Conservation (phyloP, 2,113 vertebrate genomes). For the Podilymbus podiceps region DNA sequence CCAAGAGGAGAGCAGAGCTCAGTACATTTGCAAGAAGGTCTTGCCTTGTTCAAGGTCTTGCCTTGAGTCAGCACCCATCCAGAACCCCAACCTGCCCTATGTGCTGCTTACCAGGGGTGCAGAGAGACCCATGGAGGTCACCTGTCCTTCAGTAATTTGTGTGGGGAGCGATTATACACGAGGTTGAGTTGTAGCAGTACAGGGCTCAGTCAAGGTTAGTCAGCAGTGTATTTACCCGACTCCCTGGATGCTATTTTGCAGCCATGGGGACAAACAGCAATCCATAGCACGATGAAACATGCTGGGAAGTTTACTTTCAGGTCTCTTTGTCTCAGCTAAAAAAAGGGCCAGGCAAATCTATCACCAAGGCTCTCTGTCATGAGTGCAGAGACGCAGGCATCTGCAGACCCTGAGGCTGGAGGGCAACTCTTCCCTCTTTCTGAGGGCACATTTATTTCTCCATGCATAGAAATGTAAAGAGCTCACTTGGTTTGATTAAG, state of each 20-base stretch:
- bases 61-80: background rate
- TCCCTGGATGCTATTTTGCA: background rate
- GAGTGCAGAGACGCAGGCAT: background rate
- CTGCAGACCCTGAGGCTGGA: background rate
- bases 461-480: background rate
- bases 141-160: background rate
- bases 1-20: background rate
- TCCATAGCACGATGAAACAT: background rate
- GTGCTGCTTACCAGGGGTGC: background rate
- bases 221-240: background rate
- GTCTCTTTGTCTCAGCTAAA: background rate
- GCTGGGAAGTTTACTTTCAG: background rate
- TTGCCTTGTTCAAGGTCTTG: background rate
- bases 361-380: background rate
- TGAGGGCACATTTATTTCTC: background rate
- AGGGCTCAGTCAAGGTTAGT: background rate
- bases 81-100: accelerated
- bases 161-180: background rate
- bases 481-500: too few relatives aligned
- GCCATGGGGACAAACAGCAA: background rate
- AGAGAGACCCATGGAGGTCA: background rate
- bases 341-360: background rate
- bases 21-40: background rate
- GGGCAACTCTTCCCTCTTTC: background rate
- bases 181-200: background rate